These are phyloP conservation scores for Oncorhynchus clarkii DNA, from an alignment of 2,113 vertebrate genomes.

Conservation along the genomic window DNA sequence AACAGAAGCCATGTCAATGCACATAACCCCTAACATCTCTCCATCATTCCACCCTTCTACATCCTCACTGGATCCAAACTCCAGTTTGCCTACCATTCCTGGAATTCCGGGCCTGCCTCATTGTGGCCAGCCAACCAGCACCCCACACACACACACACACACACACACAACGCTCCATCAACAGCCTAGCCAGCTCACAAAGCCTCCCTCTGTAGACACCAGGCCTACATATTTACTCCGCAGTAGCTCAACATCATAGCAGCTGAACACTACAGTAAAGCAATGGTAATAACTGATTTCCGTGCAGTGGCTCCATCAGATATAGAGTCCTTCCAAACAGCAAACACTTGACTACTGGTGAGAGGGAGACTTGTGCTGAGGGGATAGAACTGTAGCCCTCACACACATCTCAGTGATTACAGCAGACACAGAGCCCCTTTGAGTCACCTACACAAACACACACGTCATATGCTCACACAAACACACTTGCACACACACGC, in stretches of 20 bases:
- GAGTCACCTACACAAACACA: background rate
- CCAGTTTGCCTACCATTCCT: slow-evolving; percentile 69
- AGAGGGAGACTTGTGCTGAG: background rate
- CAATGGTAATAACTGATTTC: too few relatives aligned
- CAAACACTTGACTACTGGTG: too few relatives aligned
- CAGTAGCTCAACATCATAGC: too few relatives aligned
- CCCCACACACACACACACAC: slow-evolving; percentile 11
- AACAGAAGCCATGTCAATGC: too few relatives aligned
- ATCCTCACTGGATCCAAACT: slow-evolving; percentile 43
- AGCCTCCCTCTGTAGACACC: slow-evolving; percentile 62
- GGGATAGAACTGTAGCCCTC: background rate
- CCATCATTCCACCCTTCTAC: background rate
- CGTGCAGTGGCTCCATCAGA: too few relatives aligned
- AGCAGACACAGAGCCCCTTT: slow-evolving; percentile 4
- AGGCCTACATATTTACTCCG: background rate
- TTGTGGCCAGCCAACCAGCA: slow-evolving; percentile 65
- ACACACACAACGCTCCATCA: slow-evolving; percentile 27
- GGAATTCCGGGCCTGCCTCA: slow-evolving; percentile 69
- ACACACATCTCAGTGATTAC: background rate
- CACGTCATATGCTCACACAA: background rate
- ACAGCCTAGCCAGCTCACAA: slow-evolving; percentile 64
- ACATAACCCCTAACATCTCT: background rate
- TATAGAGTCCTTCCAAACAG: too few relatives aligned
- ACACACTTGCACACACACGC: background rate
- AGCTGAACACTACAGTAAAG: too few relatives aligned